Evolutionary conservation across 64 coral and sea anemone genomes (phyloP).

Genomic region (Cladopsammia gracilis): DNA sequence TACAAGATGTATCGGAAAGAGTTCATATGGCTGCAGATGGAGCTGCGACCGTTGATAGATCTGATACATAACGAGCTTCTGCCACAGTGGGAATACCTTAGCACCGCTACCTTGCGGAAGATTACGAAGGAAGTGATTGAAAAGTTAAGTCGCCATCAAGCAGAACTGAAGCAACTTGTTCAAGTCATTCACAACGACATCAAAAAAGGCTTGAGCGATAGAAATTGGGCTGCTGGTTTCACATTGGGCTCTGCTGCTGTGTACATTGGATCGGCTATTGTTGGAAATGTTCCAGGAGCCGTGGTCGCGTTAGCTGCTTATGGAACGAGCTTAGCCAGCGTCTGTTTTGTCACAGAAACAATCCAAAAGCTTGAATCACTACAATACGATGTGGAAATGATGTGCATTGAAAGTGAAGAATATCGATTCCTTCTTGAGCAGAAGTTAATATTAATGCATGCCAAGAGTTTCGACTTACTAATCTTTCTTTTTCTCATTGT

Average conservation of each 20-base stretch:
- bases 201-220: background rate
- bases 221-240: background rate
- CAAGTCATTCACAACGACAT: background rate
- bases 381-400: background rate
- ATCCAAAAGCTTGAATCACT: background rate
- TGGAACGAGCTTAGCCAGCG: background rate
- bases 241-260: background rate
- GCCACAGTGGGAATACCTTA: background rate
- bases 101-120: background rate
- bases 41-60: background rate
- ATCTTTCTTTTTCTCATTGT: background rate
- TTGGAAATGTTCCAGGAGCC: background rate
- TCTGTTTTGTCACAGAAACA: background rate
- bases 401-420: background rate
- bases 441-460: background rate
- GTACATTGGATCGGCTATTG: background rate
- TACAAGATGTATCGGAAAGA: slow-evolving; percentile 2
- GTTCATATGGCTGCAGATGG: background rate
- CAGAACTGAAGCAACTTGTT: background rate
- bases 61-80: background rate
- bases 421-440: background rate
- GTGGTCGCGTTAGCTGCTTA: background rate
- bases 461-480: background rate
- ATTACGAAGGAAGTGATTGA: no score
- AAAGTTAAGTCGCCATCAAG: background rate